These are phyloP conservation scores for Aspidiotus destructor DNA, from an alignment of 2,888 invertebrate genomes.

Conservation along the genomic window DNA sequence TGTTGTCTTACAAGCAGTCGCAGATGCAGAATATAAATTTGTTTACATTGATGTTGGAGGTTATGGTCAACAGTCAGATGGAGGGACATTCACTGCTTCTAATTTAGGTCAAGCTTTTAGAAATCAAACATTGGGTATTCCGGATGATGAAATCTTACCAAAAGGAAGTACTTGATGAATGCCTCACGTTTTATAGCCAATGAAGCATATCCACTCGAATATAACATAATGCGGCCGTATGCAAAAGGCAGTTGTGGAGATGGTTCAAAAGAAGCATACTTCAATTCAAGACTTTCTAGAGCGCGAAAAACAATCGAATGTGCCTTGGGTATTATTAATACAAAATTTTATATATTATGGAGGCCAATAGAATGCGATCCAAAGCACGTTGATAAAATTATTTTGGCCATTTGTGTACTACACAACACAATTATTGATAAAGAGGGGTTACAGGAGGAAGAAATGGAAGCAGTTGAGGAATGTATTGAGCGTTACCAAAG, in stretches of 20 bases:
- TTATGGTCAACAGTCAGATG: background rate
- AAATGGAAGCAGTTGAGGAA: background rate
- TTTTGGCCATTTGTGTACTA: background rate
- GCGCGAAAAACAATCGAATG: slow-evolving; percentile 8
- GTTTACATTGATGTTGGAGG: background rate
- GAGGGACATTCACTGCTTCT: background rate
- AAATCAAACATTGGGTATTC: background rate
- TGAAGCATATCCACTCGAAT: background rate
- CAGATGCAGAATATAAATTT: background rate
- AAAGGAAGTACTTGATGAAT: background rate
- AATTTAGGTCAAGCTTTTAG: background rate
- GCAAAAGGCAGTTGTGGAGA: too few relatives aligned
- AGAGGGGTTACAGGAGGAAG: background rate
- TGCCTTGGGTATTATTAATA: slow-evolving; percentile 7
- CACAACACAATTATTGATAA: slow-evolving; percentile 7
- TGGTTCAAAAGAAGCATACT: background rate
- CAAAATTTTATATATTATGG: background rate
- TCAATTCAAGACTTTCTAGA: background rate
- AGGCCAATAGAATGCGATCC: slow-evolving; percentile 1
- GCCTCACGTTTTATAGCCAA: background rate
- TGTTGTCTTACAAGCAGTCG: background rate
- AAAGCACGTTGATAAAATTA: background rate
- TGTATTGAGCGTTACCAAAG: background rate
- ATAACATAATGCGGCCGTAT: background rate
- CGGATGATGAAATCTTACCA: background rate